Conservation (phyloP, 2,797 vertebrate genomes). For the Gallinago stenura region DNA sequence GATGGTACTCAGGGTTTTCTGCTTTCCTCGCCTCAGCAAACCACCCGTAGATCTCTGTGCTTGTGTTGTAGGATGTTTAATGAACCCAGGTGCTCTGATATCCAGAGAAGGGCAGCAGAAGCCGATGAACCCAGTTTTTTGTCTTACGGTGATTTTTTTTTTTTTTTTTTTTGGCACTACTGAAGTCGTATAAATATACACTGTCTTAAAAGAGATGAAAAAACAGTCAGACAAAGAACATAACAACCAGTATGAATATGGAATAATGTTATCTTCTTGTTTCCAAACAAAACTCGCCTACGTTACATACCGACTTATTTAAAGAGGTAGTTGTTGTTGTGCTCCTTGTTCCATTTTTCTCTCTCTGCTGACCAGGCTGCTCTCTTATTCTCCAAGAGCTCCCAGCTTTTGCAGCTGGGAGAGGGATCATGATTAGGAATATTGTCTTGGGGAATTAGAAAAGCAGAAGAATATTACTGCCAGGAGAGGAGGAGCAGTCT, state of each 20-base stretch:
- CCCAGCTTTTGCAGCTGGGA: neutral
- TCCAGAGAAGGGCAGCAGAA: neutral
- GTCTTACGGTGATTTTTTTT: neutral
- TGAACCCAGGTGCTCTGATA: neutral
- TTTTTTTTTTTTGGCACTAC: neutral
- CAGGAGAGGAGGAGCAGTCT: neutral
- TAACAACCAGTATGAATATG: neutral
- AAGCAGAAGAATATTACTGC: neutral
- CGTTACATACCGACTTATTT: neutral
- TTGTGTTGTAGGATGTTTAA: neutral
- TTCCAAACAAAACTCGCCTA: neutral
- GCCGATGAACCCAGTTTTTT: rapidly evolving
- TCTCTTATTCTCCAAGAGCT: neutral
- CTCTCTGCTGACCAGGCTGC: conserved; percentile 20
- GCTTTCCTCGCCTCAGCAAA: neutral
- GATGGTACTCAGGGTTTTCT: neutral
- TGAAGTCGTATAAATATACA: neutral
- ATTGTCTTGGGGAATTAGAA: neutral
- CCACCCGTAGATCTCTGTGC: neutral
- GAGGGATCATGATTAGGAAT: neutral
- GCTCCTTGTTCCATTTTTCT: conserved; percentile 47
- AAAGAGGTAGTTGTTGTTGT: conserved; percentile 25
- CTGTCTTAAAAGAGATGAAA: neutral
- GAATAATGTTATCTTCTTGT: neutral
- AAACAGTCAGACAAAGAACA: rapidly evolving